Evolutionary conservation across 2,113 vertebrate genomes (phyloP).

Genomic region (Promerops cafer): DNA sequence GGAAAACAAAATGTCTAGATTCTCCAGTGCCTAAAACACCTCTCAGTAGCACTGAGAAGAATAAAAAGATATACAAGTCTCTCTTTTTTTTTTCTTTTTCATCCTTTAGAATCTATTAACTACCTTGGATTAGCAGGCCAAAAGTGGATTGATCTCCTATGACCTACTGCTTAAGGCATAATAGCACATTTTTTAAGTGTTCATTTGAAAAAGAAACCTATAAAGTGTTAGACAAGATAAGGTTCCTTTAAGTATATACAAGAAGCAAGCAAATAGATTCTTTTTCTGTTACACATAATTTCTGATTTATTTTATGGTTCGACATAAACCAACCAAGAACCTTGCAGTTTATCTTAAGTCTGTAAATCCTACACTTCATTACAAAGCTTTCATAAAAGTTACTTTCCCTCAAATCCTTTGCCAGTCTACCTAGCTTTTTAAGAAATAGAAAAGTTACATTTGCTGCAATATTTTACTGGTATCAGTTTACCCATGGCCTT

Average conservation of each 20-base stretch:
- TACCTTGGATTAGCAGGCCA: background rate
- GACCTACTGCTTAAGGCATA: background rate
- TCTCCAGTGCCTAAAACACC: rapidly evolving
- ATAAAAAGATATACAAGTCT: background rate
- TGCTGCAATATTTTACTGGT: background rate
- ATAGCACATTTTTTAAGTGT: background rate
- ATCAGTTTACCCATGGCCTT: background rate
- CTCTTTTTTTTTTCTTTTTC: background rate
- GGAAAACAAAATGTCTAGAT: background rate
- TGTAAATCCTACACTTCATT: background rate
- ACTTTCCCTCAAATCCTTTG: background rate
- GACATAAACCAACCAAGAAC: background rate
- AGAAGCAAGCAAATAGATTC: background rate
- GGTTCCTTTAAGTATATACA: background rate
- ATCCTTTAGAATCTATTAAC: background rate
- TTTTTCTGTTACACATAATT: background rate
- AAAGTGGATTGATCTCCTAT: background rate
- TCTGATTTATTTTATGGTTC: background rate
- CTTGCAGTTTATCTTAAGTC: background rate
- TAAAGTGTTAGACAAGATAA: background rate
- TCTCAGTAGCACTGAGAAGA: background rate
- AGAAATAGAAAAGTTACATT: background rate
- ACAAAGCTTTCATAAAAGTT: background rate
- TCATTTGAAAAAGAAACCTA: background rate
- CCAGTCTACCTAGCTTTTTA: background rate